Evolutionary conservation across 2,888 invertebrate genomes (phyloP), one percentile per base, ranked within the genome.

Genomic region (Mythimna loreyi): DNA sequence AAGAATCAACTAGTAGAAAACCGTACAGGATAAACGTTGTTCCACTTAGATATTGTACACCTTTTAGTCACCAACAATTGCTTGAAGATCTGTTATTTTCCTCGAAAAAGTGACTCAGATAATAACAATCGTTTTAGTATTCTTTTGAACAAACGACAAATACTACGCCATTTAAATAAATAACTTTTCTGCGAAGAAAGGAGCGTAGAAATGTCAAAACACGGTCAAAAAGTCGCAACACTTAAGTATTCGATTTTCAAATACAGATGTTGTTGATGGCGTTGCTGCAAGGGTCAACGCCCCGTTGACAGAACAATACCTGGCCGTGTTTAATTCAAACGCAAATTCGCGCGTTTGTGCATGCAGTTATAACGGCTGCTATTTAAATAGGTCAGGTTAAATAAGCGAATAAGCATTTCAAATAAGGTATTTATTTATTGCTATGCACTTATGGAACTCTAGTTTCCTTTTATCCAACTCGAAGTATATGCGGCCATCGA

Each of bases 261-360:
- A 81, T 71, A 83, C 78, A 84, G 69, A 80, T 82, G 85, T 77
- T 82, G 67, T 60, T 84, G 76, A 82, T 80, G 80, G 85, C 73
- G 59, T n/a, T 68, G 59, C 23, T 67, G 61, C 66, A 50, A 62
- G 58, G 83, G 77, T 85, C 86, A 78, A 78, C 73, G 83, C 40
- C 43, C 80, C 53, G 67, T 81, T 85, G 83, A 86, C 84, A 84
- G 74, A 81, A 85, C 86, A 87, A 85, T 86, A 87, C 81, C 74
- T 80, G 75, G 61, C 78, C 76, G 73, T 73, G 73, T 79, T 67
- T 71, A 72, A 80, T 86, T 84, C 71, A 78, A 83, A 85, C 73
- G 83, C 80, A 85, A 86, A 86, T 86, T 71, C 50, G 75, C 75
- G 74, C 79, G 69, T 78, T 83, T 76, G 75, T 11, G 13, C 43